These are phyloP conservation scores for Sebastiscus tertius DNA, from an alignment of 2,797 vertebrate species.

Conservation along the genomic window DNA sequence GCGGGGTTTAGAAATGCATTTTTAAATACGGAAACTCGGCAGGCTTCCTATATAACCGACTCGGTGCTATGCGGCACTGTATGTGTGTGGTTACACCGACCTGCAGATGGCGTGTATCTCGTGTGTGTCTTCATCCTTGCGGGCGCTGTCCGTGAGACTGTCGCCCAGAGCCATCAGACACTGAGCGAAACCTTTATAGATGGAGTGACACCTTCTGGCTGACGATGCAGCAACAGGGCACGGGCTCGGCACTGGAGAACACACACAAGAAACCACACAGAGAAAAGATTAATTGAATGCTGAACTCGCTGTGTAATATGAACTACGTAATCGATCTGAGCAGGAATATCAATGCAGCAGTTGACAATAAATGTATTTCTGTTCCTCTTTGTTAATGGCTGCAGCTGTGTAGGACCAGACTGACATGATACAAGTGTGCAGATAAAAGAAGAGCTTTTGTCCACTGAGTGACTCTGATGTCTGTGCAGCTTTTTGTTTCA, in stretches of 20 bases:
- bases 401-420: neutral
- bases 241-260: constrained; percentile 76
- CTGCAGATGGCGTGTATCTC: constrained; percentile 95
- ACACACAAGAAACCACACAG: constrained; percentile 20
- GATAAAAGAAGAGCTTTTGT: neutral
- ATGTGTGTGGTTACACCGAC: constrained; percentile 72
- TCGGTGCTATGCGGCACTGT: neutral
- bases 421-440: neutral
- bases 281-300: neutral
- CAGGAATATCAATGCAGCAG: neutral
- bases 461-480: constrained; percentile 1
- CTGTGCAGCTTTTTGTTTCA: constrained; percentile 18
- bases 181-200: constrained; percentile 94
- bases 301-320: neutral
- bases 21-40: constrained; percentile 1
- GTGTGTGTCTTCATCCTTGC: constrained; percentile 81
- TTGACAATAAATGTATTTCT: neutral
- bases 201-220: constrained; percentile 87
- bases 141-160: constrained; percentile 86
- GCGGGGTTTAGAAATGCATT: neutral
- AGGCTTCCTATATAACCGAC: neutral
- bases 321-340: neutral
- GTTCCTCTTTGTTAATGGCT: neutral
- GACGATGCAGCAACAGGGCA: constrained; percentile 76
- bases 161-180: constrained; percentile 94